Conservation (phyloP, 2,797 vertebrate species). For the Jordanella pulchra region DNA sequence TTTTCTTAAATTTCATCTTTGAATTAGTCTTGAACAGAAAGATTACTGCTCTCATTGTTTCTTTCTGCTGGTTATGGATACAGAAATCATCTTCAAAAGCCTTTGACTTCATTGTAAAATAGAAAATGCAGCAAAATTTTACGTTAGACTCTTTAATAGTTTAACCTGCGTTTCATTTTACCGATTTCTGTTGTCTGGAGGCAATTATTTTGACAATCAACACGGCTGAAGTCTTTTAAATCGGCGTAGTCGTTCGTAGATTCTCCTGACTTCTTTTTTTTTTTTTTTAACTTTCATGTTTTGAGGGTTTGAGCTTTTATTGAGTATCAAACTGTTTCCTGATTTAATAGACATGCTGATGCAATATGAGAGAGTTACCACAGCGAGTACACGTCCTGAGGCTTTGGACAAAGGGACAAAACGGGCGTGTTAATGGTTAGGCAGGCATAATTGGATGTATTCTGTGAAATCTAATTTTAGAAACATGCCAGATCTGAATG, state of each 20-base stretch:
- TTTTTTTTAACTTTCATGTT: too few relatives aligned
- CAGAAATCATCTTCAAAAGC: too few relatives aligned
- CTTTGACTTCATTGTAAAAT: too few relatives aligned
- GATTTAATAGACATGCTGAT: constrained; percentile 1
- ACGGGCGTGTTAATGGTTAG: constrained; percentile 9
- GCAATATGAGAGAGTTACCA: neutral
- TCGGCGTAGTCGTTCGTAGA: neutral
- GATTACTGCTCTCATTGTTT: too few relatives aligned
- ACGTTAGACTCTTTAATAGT: too few relatives aligned
- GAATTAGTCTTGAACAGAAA: too few relatives aligned
- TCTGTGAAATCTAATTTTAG: constrained; percentile 27
- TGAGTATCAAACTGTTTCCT: neutral
- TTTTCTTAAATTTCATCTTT: too few relatives aligned
- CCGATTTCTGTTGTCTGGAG: neutral
- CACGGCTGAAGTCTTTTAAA: neutral
- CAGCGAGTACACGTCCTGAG: neutral
- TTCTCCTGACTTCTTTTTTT: neutral
- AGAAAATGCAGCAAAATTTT: too few relatives aligned
- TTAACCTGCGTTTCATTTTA: too few relatives aligned
- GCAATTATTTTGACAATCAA: neutral
- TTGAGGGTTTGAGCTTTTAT: too few relatives aligned
- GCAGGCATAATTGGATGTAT: constrained; percentile 4
- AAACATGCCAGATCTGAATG: constrained; percentile 2
- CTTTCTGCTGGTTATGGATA: too few relatives aligned
- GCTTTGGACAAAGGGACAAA: neutral